Evolutionary conservation across 1,140 invertebrate species (phyloP).

Genomic region (Zaprionus capensis): DNA sequence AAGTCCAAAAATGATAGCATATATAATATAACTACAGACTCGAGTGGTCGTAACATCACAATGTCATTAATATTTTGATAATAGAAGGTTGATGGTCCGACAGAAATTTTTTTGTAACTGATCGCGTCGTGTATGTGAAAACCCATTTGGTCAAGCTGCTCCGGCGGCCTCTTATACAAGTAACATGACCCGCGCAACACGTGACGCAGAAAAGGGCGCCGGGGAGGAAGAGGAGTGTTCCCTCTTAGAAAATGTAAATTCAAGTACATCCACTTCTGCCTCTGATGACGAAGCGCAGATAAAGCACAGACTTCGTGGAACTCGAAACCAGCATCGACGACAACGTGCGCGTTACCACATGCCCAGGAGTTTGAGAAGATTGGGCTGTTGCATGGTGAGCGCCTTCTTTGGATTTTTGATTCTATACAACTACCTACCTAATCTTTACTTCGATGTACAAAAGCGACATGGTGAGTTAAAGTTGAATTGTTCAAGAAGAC

Average conservation of each 20-base stretch:
- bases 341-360: slow-evolving; percentile 34
- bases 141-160: not conserved
- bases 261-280: slow-evolving; percentile 15
- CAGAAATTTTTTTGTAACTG: not conserved
- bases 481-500: not conserved
- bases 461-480: slow-evolving; percentile 50
- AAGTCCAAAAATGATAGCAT: not conserved
- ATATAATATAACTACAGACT: not conserved
- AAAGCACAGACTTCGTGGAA: slow-evolving; percentile 34
- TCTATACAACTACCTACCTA: slow-evolving; percentile 59
- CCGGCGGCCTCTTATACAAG: slow-evolving; percentile 3
- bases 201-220: not conserved
- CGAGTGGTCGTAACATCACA: not conserved
- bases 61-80: not conserved
- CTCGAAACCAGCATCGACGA: slow-evolving; percentile 33
- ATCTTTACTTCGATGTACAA: slow-evolving; percentile 56
- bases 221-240: slow-evolving; percentile 48
- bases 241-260: slow-evolving; percentile 31
- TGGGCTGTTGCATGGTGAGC: slow-evolving; percentile 35
- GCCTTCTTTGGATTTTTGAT: slow-evolving; percentile 28
- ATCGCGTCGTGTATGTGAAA: slow-evolving; percentile 16
- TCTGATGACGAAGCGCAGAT: slow-evolving; percentile 44
- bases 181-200: slow-evolving; percentile 26
- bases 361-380: slow-evolving; percentile 47
- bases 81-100: not conserved